phyloP scores from a whole-genome alignment of 2,113 vertebrate genomes.

The Leptosomus discolor region DNA sequence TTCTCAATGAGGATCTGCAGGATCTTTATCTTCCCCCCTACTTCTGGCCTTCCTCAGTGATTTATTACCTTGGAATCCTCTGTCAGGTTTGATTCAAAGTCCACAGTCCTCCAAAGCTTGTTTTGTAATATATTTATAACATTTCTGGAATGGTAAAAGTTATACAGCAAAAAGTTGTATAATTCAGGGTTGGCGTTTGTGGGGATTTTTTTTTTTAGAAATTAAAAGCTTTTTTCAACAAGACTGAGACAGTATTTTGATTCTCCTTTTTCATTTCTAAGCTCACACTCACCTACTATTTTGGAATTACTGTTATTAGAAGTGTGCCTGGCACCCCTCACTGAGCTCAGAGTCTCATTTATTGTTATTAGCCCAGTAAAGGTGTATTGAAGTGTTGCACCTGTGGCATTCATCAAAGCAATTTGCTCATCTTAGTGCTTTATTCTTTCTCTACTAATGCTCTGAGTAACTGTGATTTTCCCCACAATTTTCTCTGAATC shows the following conservation, averaged over 20 bases:
- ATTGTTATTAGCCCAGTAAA: conserved; percentile 19
- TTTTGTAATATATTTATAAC: neutral
- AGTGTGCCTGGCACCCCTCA: neutral
- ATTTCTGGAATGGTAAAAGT: neutral
- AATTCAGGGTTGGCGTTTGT: neutral
- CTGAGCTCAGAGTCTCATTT: conserved; percentile 12
- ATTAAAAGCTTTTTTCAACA: neutral
- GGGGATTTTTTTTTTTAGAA: neutral
- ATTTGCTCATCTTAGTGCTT: conserved; percentile 3
- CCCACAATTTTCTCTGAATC: neutral
- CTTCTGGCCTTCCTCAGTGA: neutral
- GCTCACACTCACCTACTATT: neutral
- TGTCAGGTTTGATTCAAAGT: neutral
- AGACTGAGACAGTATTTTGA: neutral
- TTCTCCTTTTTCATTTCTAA: neutral
- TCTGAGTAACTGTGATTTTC: conserved; percentile 1
- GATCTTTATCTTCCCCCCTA: neutral
- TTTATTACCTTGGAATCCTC: neutral
- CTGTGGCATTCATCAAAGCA: conserved; percentile 36
- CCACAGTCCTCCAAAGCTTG: neutral
- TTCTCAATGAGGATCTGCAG: neutral
- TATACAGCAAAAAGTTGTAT: neutral
- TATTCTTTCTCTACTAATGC: conserved; percentile 2
- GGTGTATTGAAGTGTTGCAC: neutral
- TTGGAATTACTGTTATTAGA: conserved; percentile 32